phyloP scores from a whole-genome alignment of 2,888 invertebrate species.

The Erannis defoliaria region DNA sequence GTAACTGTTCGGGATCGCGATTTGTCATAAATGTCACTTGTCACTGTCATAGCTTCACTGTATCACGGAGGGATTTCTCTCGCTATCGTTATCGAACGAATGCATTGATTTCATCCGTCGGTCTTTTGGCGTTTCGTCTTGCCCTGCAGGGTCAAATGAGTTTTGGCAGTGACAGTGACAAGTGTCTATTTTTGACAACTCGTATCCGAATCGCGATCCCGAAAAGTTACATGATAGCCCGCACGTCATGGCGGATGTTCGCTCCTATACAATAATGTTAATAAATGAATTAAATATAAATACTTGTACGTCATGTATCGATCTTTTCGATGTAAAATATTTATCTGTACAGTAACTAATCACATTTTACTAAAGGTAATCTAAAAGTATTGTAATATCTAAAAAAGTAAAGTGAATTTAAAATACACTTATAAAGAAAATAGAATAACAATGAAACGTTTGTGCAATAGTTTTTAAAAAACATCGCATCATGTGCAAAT shows the following conservation, averaged over 20 bases:
- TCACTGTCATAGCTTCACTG: too few relatives aligned
- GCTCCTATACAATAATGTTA: constrained; percentile 32
- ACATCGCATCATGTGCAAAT: background rate
- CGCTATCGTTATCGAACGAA: too few relatives aligned
- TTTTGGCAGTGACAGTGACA: too few relatives aligned
- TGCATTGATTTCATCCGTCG: too few relatives aligned
- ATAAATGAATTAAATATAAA: constrained; percentile 33
- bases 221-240: too few relatives aligned
- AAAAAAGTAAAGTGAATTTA: constrained; percentile 2
- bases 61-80: too few relatives aligned
- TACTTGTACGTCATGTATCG: constrained; percentile 15
- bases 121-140: too few relatives aligned
- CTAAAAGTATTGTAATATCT: background rate
- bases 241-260: constrained; percentile 2
- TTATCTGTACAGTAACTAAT: constrained; percentile 26
- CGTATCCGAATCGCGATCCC: too few relatives aligned
- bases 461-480: background rate
- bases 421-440: constrained; percentile 4
- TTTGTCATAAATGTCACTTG: too few relatives aligned
- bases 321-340: constrained; percentile 29
- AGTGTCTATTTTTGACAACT: too few relatives aligned
- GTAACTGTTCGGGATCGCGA: too few relatives aligned
- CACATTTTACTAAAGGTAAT: constrained; percentile 17
- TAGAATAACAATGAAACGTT: background rate
- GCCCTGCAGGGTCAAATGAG: too few relatives aligned